phyloP scores from a whole-genome alignment of 2,888 invertebrate species.

The Frankliniella intonsa region DNA sequence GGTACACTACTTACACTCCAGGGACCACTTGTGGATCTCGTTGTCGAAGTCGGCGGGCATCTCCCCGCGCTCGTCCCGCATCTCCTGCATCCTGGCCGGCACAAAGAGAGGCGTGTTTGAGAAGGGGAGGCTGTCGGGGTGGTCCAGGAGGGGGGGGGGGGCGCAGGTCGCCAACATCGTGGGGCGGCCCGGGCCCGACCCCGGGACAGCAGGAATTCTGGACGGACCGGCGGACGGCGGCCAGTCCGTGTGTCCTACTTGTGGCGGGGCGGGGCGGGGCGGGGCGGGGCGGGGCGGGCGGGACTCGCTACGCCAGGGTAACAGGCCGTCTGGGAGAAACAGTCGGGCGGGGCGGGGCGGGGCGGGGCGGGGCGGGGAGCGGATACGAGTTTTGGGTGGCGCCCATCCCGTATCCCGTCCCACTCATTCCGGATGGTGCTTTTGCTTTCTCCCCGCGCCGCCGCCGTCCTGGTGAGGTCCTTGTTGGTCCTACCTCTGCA shows the following conservation, averaged over 20 bases:
- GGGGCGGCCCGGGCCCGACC: too few species aligned
- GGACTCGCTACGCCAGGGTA: neutral
- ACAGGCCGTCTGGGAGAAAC: neutral
- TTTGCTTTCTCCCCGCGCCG: neutral
- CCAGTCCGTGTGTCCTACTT: too few species aligned
- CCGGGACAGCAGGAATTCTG: too few species aligned
- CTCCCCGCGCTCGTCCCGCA: slow-evolving; percentile 60
- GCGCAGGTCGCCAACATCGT: too few species aligned
- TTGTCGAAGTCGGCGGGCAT: slow-evolving; percentile 78
- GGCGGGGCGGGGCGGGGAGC: neutral
- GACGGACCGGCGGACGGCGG: too few species aligned
- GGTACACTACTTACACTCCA: slow-evolving; percentile 72
- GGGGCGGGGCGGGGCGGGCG: neutral
- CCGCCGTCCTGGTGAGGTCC: too few species aligned
- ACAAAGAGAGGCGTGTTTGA: neutral
- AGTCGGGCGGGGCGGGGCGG: neutral
- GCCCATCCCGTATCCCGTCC: too few species aligned
- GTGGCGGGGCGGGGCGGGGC: neutral
- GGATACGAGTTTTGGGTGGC: slow-evolving; percentile 1
- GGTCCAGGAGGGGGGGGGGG: too few species aligned
- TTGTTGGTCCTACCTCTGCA: too few species aligned
- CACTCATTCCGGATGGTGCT: too few species aligned
- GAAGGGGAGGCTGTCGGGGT: too few species aligned
- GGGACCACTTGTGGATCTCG: slow-evolving; percentile 86
- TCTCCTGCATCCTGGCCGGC: slow-evolving; percentile 50